Conservation (phyloP, 2,113 vertebrate species). For the Centrocercus urophasianus region DNA sequence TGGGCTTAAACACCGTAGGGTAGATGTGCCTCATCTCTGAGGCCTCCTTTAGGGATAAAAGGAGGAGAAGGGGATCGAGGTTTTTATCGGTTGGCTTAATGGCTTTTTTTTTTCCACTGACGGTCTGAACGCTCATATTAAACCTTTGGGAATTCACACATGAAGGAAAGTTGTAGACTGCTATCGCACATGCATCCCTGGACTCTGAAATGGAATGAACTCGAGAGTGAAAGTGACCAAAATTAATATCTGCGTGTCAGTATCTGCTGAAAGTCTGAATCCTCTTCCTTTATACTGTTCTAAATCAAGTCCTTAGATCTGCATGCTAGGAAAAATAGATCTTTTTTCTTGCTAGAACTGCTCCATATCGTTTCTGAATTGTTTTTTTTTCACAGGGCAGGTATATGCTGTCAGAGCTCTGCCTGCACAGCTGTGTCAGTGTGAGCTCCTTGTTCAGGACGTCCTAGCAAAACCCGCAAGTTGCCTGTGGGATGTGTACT, state of each 20-base stretch:
- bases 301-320: fast-evolving
- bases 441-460: background rate
- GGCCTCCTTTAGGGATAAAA: background rate
- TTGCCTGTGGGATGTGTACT: fast-evolving
- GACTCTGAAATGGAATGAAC: background rate
- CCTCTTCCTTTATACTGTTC: background rate
- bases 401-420: background rate
- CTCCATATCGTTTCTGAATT: fast-evolving
- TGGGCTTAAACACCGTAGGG: fast-evolving
- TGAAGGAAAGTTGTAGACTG: fast-evolving
- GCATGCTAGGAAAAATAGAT: background rate
- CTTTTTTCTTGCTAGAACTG: background rate
- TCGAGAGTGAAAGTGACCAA: background rate
- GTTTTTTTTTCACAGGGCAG: background rate
- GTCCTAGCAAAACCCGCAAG: background rate
- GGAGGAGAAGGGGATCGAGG: fast-evolving
- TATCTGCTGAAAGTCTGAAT: background rate
- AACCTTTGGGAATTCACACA: background rate
- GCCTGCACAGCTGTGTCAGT: background rate
- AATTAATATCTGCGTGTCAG: fast-evolving
- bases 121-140: background rate
- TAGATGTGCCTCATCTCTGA: background rate
- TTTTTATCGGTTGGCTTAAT: background rate
- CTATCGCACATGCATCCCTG: background rate
- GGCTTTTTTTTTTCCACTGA: background rate